Base-by-base conservation (phyloP, 2,113 vertebrate genomes). In the Phalacrocorax carbo region DNA sequence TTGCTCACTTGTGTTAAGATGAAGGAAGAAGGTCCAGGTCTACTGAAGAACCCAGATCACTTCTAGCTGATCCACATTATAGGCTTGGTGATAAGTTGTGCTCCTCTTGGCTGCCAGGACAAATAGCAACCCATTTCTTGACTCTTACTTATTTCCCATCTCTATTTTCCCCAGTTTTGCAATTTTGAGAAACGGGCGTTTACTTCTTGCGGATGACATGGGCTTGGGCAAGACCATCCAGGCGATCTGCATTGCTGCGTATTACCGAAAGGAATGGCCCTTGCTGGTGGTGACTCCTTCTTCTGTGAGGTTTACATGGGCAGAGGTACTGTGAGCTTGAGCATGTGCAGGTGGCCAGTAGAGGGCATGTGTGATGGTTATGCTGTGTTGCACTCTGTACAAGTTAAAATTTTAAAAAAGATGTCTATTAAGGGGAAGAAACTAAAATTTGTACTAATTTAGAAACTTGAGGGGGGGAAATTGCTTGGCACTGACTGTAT, bases 191-290 rank as follows among this genome's bases (percentile, higher is more conserved):
- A 98, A 98, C 34, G 99, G 99, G 60, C 99, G 99, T 42, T 98
- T 99, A 87, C 99, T 99, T 15, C 97, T 99, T 19, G 99, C 99
- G 0, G 99, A 99, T 84, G 99, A 99, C 97, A 99, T 99, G 99
- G 99, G 99, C 38, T 97, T 99, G 95, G 99, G 99, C 73, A 99
- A 99, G 97, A 99, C 99, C 1, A 96, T 99, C 73, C 99, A 99
- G 97, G 99, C 99, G 19, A 99, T 99, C 98, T 99, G 99, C 44
- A 99, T 99, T n/a, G 99, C 99, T 10, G 98, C 99, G 0, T 99
- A 98, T 95, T 99, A 99, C 97, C 98, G 72, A 91, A 98, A 98
- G 46, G 99, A 99, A 72, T 99, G 99, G 99, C 99, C 99, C 1
- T 96, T 99, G 83, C 98, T 99, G 60, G 99, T 99, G 87, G 98